These are phyloP conservation scores for Chymomyza amoena DNA, from an alignment of 2,888 invertebrate species.

Conservation along the genomic window DNA sequence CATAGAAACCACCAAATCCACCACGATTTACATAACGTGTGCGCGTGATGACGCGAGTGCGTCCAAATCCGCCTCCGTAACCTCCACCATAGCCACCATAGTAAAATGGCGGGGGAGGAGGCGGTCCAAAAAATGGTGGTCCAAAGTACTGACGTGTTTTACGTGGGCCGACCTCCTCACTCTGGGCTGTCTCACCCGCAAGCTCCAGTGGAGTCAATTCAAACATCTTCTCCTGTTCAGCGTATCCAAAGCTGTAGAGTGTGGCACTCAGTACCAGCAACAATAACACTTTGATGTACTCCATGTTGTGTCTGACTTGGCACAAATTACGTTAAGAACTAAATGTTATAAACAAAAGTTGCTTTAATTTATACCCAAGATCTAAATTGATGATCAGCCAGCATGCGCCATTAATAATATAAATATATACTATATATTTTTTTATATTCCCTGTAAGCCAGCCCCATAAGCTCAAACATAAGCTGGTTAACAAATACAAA, in stretches of 20 bases:
- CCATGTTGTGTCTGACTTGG: constrained; percentile 37
- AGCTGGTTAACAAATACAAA: not conserved
- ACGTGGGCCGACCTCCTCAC: constrained; percentile 42
- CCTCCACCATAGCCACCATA: constrained; percentile 49
- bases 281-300: constrained; percentile 30
- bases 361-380: constrained; percentile 55
- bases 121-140: constrained; percentile 55
- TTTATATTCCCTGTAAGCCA: too few relatives aligned
- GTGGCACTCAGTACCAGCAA: constrained; percentile 28
- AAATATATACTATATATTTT: not conserved
- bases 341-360: constrained; percentile 20
- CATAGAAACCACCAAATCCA: constrained; percentile 39
- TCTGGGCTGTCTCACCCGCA: constrained; percentile 32
- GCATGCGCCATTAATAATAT: not conserved
- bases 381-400: constrained; percentile 27
- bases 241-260: constrained; percentile 9
- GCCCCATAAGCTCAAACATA: too few relatives aligned
- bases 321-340: constrained; percentile 37
- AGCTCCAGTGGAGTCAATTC: constrained; percentile 4
- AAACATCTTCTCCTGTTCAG: not conserved
- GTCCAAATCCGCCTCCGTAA: constrained; percentile 47
- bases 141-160: constrained; percentile 62
- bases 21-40: constrained; percentile 50
- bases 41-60: constrained; percentile 60
- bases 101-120: constrained; percentile 46